phyloP scores from a whole-genome alignment of 1,140 invertebrate species.

The Drosophila arizonae region DNA sequence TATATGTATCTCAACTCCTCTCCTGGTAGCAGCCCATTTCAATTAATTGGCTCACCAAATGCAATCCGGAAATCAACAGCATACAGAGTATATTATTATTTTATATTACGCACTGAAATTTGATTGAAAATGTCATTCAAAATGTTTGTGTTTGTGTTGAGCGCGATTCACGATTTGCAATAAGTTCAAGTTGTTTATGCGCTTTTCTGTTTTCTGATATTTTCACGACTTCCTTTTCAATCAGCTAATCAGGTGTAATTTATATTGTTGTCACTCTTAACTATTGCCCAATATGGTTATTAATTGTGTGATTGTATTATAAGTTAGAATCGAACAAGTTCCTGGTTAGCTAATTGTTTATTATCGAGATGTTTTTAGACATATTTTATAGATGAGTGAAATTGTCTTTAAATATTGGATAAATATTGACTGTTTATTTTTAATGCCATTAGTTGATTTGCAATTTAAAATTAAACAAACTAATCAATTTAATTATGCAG shows the following conservation, averaged over 20 bases:
- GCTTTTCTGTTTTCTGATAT: background rate
- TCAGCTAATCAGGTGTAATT: slow-evolving; percentile 35
- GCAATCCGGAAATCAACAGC: slow-evolving; percentile 31
- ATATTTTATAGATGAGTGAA: background rate
- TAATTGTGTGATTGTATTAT: background rate
- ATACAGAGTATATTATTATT: slow-evolving; percentile 13
- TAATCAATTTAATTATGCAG: too few species aligned
- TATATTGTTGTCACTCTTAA: slow-evolving; percentile 22
- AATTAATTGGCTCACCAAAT: slow-evolving; percentile 31
- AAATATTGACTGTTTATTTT: too few species aligned
- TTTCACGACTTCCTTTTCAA: slow-evolving; percentile 40
- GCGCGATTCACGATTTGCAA: slow-evolving; percentile 24
- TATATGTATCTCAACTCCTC: slow-evolving; percentile 9
- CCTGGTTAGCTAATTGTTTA: background rate
- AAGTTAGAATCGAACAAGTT: background rate
- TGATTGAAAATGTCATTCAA: slow-evolving; percentile 29
- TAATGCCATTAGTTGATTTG: too few species aligned
- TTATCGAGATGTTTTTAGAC: background rate
- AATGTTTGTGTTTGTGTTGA: slow-evolving; percentile 3
- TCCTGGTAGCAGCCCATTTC: slow-evolving; percentile 6
- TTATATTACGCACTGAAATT: slow-evolving; percentile 30
- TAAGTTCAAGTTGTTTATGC: slow-evolving; percentile 11
- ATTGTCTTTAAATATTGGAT: background rate
- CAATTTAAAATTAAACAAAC: too few species aligned
- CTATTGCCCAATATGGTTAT: slow-evolving; percentile 26